A percentile compares a stretch with the other conserved stretches of the same genome.
phyloP scores from a whole-genome alignment of 1,140 invertebrate species.

The Physella acuta region DNA sequence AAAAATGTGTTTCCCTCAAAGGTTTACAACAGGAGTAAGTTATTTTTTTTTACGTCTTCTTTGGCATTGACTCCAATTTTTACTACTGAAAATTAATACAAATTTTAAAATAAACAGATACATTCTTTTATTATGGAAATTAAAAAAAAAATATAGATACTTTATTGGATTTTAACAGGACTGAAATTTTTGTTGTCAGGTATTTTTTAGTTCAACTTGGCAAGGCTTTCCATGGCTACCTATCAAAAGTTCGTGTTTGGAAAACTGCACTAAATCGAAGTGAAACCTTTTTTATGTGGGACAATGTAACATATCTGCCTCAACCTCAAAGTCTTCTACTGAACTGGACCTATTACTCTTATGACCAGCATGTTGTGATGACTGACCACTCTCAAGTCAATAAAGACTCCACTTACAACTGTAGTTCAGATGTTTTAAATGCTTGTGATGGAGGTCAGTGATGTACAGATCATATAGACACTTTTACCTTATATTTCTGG shows the following conservation, averaged over 20 bases:
- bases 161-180: neutral
- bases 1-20: too few relatives aligned
- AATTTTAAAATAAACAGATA: too few relatives aligned
- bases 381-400: neutral
- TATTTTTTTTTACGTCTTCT: too few relatives aligned
- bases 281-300: neutral
- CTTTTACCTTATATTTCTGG: too few relatives aligned
- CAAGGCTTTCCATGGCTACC: constrained; percentile 11
- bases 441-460: too few relatives aligned
- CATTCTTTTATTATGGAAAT: too few relatives aligned
- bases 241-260: constrained; percentile 12
- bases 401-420: too few relatives aligned
- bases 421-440: too few relatives aligned
- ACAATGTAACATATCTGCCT: neutral
- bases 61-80: too few relatives aligned
- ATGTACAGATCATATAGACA: too few relatives aligned
- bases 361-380: neutral
- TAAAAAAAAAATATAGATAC: neutral
- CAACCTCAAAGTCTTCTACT: neutral
- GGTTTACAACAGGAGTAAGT: too few relatives aligned
- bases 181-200: neutral
- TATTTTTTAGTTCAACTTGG: constrained; percentile 10
- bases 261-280: neutral
- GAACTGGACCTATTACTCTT: constrained; percentile 12
- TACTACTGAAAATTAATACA: too few relatives aligned